These are phyloP conservation scores for Drosophila subsilvestris DNA, from an alignment of 2,888 invertebrate species.

Conservation along the genomic window DNA sequence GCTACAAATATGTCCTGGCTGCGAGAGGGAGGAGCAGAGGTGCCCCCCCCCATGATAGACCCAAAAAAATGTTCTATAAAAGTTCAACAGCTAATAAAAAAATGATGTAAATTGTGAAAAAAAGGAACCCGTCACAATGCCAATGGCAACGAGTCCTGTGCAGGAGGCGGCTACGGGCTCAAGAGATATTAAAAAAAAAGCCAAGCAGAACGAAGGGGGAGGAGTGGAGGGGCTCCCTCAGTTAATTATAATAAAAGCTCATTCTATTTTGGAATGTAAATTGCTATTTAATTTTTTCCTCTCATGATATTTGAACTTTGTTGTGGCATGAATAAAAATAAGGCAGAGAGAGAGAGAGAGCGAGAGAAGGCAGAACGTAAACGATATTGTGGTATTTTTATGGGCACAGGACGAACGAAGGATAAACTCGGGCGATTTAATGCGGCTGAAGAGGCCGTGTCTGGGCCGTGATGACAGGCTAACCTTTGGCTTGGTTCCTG, in stretches of 20 bases:
- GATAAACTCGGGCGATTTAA: slow-evolving; percentile 29
- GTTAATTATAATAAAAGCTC: slow-evolving; percentile 72
- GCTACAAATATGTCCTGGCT: not conserved
- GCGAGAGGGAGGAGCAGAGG: no score
- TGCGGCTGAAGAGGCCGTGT: slow-evolving; percentile 21
- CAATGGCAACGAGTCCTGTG: slow-evolving; percentile 34
- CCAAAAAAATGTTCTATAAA: not conserved
- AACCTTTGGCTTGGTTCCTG: slow-evolving; percentile 40
- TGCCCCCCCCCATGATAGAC: not conserved
- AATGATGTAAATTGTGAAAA: slow-evolving; percentile 21
- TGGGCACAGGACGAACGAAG: slow-evolving; percentile 39
- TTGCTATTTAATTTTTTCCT: slow-evolving; percentile 70
- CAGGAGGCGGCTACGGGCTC: not conserved
- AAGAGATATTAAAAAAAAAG: slow-evolving; percentile 42
- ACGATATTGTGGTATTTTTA: slow-evolving; percentile 58
- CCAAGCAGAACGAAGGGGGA: slow-evolving; percentile 5
- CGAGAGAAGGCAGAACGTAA: slow-evolving; percentile 7
- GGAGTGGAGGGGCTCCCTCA: slow-evolving; percentile 26
- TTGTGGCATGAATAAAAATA: slow-evolving; percentile 46
- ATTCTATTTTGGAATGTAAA: slow-evolving; percentile 71
- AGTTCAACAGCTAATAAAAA: slow-evolving; percentile 20
- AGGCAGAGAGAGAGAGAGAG: not conserved
- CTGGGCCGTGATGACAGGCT: slow-evolving; percentile 38
- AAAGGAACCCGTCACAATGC: slow-evolving; percentile 25
- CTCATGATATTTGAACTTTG: slow-evolving; percentile 62